Evolutionary conservation across 2,113 vertebrate species (phyloP).

Genomic region (Plestiodon gilberti): DNA sequence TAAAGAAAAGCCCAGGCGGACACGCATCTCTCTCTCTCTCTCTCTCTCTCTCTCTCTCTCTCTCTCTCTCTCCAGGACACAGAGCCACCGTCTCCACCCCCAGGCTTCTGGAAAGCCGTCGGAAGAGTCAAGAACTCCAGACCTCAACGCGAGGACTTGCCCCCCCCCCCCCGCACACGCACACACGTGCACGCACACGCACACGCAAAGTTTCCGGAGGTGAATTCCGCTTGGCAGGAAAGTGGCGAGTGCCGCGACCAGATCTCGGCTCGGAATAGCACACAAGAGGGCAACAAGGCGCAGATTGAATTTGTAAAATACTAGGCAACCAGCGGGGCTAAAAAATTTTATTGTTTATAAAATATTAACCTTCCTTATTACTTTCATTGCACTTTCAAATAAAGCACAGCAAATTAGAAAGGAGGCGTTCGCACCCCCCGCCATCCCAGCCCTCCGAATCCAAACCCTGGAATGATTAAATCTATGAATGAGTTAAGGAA

Average conservation of each 20-base stretch:
- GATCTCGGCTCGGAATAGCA: slow-evolving; percentile 50
- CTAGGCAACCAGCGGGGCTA: slow-evolving; percentile 65
- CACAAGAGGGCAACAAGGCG: slow-evolving; percentile 65
- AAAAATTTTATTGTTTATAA: slow-evolving; percentile 75
- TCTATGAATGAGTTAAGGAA: slow-evolving; percentile 55
- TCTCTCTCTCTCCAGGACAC: too few relatives aligned
- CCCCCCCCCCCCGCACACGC: not conserved
- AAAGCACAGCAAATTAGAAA: slow-evolving; percentile 63
- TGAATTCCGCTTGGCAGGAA: slow-evolving; percentile 46
- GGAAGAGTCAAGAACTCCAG: too few relatives aligned
- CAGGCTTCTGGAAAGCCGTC: too few relatives aligned
- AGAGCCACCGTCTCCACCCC: too few relatives aligned
- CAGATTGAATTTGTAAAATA: slow-evolving; percentile 70
- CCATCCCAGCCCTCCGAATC: slow-evolving; percentile 17
- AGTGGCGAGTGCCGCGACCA: slow-evolving; percentile 30
- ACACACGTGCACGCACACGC: accelerated
- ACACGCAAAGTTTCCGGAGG: slow-evolving; percentile 56
- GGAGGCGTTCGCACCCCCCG: not conserved
- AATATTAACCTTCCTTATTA: slow-evolving; percentile 70
- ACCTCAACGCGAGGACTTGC: too few relatives aligned
- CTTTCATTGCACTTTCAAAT: slow-evolving; percentile 65
- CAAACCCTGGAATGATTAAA: slow-evolving; percentile 68
- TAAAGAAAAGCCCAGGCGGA: not conserved
- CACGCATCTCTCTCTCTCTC: not conserved
- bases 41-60: too few relatives aligned